phyloP scores from a whole-genome alignment of 2,113 vertebrate species.

The Mesoclemmys tuberculata region DNA sequence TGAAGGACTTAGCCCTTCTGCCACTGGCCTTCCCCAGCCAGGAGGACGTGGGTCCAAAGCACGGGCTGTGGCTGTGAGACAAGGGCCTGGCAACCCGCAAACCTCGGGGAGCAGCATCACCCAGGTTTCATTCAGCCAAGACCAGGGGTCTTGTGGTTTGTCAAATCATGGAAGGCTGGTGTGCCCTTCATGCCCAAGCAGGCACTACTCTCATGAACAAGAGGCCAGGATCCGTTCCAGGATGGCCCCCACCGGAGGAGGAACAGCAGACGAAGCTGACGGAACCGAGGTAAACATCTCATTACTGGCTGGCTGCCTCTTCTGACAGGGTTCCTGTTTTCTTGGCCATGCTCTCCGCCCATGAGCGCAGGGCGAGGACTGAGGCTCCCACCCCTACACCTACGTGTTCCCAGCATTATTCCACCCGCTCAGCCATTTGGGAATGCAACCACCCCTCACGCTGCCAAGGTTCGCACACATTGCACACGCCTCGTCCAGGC shows the following conservation, averaged over 20 bases:
- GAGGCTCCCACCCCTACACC: background rate
- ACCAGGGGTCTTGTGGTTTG: background rate
- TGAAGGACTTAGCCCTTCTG: too few species aligned
- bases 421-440: background rate
- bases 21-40: background rate
- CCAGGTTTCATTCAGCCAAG: background rate
- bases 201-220: background rate
- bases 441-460: background rate
- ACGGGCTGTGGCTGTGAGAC: too few species aligned
- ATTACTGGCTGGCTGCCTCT: background rate
- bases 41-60: background rate
- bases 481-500: background rate
- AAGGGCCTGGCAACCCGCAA: background rate
- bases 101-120: too few species aligned
- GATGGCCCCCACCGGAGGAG: background rate
- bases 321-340: background rate
- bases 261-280: background rate
- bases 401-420: background rate
- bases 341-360: background rate
- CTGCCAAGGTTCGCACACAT: background rate
- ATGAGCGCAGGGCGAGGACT: background rate
- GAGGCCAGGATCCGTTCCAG: too few species aligned
- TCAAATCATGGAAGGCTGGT: background rate
- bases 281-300: background rate
- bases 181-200: background rate